A percentile compares a stretch with the other conserved stretches of the same genome.
These are phyloP conservation scores for Cryptomyrus ogoouensis DNA, from an alignment of 2,113 vertebrate genomes.

Conservation along the genomic window DNA sequence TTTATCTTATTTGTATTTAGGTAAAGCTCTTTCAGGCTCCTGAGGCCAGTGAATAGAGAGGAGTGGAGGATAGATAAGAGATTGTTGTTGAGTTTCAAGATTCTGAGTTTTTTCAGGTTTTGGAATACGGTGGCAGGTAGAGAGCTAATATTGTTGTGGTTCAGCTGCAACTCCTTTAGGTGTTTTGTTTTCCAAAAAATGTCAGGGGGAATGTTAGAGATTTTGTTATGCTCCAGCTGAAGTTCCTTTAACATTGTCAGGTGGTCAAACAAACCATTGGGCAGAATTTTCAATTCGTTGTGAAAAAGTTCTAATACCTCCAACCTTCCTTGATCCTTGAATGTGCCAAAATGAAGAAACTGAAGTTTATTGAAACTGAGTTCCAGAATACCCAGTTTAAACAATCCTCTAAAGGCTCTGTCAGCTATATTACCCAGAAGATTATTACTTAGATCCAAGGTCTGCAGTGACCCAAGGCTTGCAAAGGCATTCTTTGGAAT, in stretches of 20 bases:
- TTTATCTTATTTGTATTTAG: slow-evolving; percentile 42
- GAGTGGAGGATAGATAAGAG: slow-evolving; percentile 28
- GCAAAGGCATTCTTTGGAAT: slow-evolving; percentile 42
- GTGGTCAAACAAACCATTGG: slow-evolving; percentile 35
- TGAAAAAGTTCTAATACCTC: slow-evolving; percentile 43
- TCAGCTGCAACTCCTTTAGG: slow-evolving; percentile 45
- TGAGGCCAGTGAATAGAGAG: slow-evolving; percentile 38
- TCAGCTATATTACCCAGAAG: slow-evolving; percentile 32
- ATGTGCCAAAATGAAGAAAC: slow-evolving; percentile 33
- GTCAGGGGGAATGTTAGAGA: slow-evolving; percentile 28
- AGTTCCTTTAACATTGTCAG: slow-evolving; percentile 39
- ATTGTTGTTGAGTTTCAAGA: slow-evolving; percentile 44
- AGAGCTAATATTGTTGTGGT: slow-evolving; percentile 41
- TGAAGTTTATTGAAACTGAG: slow-evolving; percentile 46
- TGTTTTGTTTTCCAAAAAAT: slow-evolving; percentile 34
- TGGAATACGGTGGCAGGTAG: slow-evolving; percentile 38
- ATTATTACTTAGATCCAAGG: slow-evolving; percentile 50
- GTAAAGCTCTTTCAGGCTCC: slow-evolving; percentile 35
- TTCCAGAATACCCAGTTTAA: slow-evolving; percentile 36
- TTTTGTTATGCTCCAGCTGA: slow-evolving; percentile 48
- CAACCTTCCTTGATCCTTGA: slow-evolving; percentile 37
- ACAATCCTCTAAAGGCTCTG: slow-evolving; percentile 40
- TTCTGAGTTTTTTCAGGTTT: slow-evolving; percentile 26
- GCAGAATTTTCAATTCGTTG: slow-evolving; percentile 43
- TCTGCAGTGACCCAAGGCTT: slow-evolving; percentile 24